Evolutionary conservation across 2,113 vertebrate species (phyloP), one percentile per base, ranked within the genome.

Genomic region (Coptodon rendalli): DNA sequence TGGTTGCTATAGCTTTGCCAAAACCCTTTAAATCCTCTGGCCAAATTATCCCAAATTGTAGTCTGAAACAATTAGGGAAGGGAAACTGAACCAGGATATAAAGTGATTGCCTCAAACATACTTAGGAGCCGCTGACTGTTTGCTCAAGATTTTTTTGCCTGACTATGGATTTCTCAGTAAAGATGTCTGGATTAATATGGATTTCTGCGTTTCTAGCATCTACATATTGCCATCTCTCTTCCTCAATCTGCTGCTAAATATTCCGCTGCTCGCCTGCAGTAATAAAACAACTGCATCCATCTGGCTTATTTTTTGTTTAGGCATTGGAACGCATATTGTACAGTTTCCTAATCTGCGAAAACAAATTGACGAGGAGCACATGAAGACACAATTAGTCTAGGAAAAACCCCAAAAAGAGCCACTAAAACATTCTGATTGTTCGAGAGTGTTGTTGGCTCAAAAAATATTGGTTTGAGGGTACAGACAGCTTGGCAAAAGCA

Each of bases 401-500:
- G n/a, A 71, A 43, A 73, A 73, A 5, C 2, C 34, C 34, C 34
- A 85, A 61, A 86, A 71, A 43, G 45, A 45, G 22, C 66, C 53
- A 56, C 22, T 36, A 48, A 88, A 91, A 86, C 27, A n/a, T 48
- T 87, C 63, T 40, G 83, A 89, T 89, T 90, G 63, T 92, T 92
- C 56, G 17, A 82, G 52, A 80, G 45, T 2, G 6, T 83, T 85
- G 43, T 73, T 94, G 86, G 92, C 91, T 87, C 61, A 71, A 81
- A 87, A 84, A 90, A 78, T 45, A 80, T 78, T 92, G 84, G 57
- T 91, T 83, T 83, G 82, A 89, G 89, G 83, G 85, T 91, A 85
- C 79, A 79, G 91, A 57, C 36, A 19, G 85, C 73, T 94, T 94
- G 92, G 90, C 89, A 89, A 89, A 91, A 91, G 88, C 80, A 81